Evolutionary conservation across 2,113 vertebrate genomes (phyloP).

Genomic region (Callithrix jacchus): DNA sequence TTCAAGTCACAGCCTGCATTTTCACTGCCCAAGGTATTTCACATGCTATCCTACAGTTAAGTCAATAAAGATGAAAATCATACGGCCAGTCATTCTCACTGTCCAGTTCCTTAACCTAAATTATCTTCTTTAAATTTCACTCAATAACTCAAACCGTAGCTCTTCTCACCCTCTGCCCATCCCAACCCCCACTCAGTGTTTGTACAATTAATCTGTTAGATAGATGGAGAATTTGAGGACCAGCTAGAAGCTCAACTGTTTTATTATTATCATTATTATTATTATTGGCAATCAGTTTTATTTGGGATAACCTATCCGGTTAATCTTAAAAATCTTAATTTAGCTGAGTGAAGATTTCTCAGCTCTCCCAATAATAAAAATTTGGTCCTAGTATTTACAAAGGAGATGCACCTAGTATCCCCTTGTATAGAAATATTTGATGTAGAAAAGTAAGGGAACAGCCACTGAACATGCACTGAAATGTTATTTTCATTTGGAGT

Average conservation of each 20-base stretch:
- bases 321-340: neutral
- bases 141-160: neutral
- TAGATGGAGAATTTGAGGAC: neutral
- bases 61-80: conserved; percentile 68
- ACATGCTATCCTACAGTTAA: conserved; percentile 70
- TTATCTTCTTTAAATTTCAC: conserved; percentile 68
- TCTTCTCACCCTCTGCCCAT: neutral
- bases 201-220: neutral
- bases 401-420: neutral
- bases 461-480: neutral
- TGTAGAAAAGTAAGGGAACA: neutral
- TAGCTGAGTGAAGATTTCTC: neutral
- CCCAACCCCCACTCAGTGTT: neutral
- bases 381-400: neutral
- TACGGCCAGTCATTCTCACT: conserved; percentile 65
- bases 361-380: neutral
- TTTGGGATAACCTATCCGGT: neutral
- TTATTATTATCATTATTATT: neutral
- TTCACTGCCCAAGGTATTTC: conserved; percentile 78
- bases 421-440: neutral
- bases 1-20: conserved; percentile 75
- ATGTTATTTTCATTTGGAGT: neutral
- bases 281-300: neutral
- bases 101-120: conserved; percentile 70
- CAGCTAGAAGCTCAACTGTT: neutral